Conservation (phyloP, 2,888 invertebrate genomes). For the Scaptomyza flava region DNA sequence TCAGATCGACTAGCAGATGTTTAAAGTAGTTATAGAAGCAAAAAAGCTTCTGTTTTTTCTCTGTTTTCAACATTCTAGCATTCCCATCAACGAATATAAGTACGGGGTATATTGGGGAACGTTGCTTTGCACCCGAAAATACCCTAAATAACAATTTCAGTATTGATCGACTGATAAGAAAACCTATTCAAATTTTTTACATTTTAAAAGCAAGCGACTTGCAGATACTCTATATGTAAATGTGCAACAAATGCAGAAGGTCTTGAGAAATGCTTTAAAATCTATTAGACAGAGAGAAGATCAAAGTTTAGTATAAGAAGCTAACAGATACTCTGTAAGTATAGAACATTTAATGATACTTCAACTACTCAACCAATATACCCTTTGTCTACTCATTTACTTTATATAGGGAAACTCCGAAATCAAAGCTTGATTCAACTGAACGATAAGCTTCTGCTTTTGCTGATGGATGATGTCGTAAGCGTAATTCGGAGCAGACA, state of each 20-base stretch:
- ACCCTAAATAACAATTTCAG: background rate
- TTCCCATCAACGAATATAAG: background rate
- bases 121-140: background rate
- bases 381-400: background rate
- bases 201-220: background rate
- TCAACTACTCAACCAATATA: background rate
- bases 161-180: constrained; percentile 38
- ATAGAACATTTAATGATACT: no score
- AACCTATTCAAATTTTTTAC: background rate
- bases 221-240: background rate
- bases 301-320: background rate
- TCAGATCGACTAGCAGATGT: background rate
- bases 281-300: no score
- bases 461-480: constrained; percentile 23
- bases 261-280: background rate
- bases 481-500: constrained; percentile 26
- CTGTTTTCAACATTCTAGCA: background rate
- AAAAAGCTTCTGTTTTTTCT: background rate
- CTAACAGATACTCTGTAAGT: background rate
- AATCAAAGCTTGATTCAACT: constrained; percentile 19
- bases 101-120: background rate
- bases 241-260: background rate
- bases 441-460: constrained; percentile 17
- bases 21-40: background rate
- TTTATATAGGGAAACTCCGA: constrained; percentile 2